A percentile compares a stretch with the other conserved stretches of the same genome.
phyloP scores from a whole-genome alignment of 2,797 vertebrate genomes.

The Halcyon smyrnensis region DNA sequence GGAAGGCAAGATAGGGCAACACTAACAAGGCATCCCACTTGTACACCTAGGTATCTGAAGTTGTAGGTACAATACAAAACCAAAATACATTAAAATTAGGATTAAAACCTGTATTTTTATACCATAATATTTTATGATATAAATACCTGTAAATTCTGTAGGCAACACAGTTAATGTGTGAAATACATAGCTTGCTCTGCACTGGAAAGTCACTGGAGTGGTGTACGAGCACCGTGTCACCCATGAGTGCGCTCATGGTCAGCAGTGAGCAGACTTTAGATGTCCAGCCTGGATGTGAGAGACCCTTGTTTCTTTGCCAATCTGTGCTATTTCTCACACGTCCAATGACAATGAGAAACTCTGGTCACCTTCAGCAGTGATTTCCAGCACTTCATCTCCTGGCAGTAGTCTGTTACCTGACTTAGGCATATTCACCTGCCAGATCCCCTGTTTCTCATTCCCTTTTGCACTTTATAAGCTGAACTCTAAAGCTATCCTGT shows the following conservation, averaged over 20 bases:
- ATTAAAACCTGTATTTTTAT: slow-evolving; percentile 59
- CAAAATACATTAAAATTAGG: slow-evolving; percentile 68
- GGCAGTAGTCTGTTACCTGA: slow-evolving; percentile 59
- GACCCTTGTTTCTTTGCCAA: slow-evolving; percentile 62
- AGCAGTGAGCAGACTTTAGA: background rate
- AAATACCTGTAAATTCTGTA: slow-evolving; percentile 64
- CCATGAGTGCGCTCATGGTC: background rate
- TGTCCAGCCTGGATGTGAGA: background rate
- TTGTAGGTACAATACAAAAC: slow-evolving; percentile 52
- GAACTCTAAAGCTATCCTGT: slow-evolving; percentile 57
- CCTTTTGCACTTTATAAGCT: slow-evolving; percentile 62
- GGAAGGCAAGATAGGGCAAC: slow-evolving; percentile 66
- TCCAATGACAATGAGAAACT: slow-evolving; percentile 42
- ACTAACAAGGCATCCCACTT: slow-evolving; percentile 67
- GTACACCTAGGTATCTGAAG: slow-evolving; percentile 60
- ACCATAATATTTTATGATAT: slow-evolving; percentile 56
- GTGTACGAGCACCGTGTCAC: background rate
- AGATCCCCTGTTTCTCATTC: slow-evolving; percentile 62
- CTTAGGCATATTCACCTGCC: slow-evolving; percentile 42
- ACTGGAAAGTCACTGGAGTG: slow-evolving; percentile 48
- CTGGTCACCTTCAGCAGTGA: slow-evolving; percentile 62
- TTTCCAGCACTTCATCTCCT: slow-evolving; percentile 66
- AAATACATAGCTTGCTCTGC: slow-evolving; percentile 32
- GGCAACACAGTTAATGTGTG: slow-evolving; percentile 42
- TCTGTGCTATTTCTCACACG: slow-evolving; percentile 61